phyloP scores from a whole-genome alignment of 2,888 invertebrate genomes.

The Polietes domitor region DNA sequence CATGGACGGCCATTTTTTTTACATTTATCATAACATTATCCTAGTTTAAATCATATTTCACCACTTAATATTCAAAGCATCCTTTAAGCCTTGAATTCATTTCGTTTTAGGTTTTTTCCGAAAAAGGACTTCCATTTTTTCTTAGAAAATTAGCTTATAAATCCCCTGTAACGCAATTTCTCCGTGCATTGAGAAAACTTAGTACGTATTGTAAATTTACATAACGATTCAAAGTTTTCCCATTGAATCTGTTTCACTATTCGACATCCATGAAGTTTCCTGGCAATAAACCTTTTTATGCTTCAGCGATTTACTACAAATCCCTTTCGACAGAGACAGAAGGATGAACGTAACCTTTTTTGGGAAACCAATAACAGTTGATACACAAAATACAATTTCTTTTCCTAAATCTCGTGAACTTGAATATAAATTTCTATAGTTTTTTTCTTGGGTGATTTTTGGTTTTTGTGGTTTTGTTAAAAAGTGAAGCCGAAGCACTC shows the following conservation, averaged over 20 bases:
- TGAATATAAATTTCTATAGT: conserved; percentile 72
- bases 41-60: not conserved
- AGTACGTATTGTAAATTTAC: not conserved
- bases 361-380: not conserved
- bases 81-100: not conserved
- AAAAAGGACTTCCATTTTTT: not conserved
- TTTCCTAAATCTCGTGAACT: conserved; percentile 71
- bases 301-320: conserved; percentile 58
- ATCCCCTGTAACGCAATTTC: not conserved
- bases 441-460: conserved; percentile 70
- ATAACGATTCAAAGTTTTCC: conserved; percentile 5
- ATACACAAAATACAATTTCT: conserved; percentile 16
- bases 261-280: conserved; percentile 18
- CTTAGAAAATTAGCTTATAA: conserved; percentile 1
- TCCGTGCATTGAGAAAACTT: not conserved
- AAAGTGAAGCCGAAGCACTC: not conserved
- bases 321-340: not conserved
- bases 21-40: not conserved
- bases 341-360: conserved; percentile 5
- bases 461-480: conserved; percentile 67
- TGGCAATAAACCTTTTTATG: conserved; percentile 62
- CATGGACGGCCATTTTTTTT: not conserved
- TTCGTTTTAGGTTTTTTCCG: not conserved
- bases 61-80: conserved; percentile 1
- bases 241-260: not conserved